phyloP scores from a whole-genome alignment of 2,113 vertebrate genomes.

The Struthio camelus region DNA sequence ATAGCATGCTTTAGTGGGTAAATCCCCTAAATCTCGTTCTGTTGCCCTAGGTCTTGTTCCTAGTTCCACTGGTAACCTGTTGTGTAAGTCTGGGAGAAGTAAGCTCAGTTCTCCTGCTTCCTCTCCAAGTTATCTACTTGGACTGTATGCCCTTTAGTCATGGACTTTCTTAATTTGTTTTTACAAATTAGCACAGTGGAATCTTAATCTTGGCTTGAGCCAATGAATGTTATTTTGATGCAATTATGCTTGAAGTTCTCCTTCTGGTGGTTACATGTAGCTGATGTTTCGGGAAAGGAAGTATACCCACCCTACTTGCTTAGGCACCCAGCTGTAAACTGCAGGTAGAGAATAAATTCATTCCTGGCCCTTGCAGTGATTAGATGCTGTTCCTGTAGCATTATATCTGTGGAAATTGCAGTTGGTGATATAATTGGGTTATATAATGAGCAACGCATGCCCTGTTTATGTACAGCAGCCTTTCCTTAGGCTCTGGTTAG shows the following conservation, averaged over 20 bases:
- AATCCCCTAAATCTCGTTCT: not conserved
- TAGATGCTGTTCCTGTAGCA: not conserved
- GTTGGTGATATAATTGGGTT: not conserved
- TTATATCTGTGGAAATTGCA: not conserved
- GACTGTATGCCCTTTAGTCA: conserved; percentile 38
- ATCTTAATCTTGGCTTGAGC: conserved; percentile 12
- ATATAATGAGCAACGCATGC: rapidly evolving
- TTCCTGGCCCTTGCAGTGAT: not conserved
- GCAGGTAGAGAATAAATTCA: not conserved
- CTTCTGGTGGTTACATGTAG: conserved; percentile 22
- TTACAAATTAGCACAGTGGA: not conserved
- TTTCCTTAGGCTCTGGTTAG: not conserved
- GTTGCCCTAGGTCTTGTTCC: not conserved
- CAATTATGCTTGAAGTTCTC: conserved; percentile 6
- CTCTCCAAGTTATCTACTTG: conserved; percentile 20
- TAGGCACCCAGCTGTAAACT: not conserved
- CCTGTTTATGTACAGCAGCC: not conserved
- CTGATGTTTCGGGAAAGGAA: not conserved
- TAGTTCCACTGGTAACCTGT: not conserved
- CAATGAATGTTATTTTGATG: not conserved
- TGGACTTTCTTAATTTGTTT: conserved; percentile 15
- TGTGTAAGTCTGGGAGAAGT: not conserved
- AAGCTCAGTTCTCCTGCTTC: not conserved
- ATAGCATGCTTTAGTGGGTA: not conserved
- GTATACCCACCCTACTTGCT: not conserved